Evolutionary conservation across 2,113 vertebrate species (phyloP).

Genomic region (Sinocyclocheilus maitianheensis): DNA sequence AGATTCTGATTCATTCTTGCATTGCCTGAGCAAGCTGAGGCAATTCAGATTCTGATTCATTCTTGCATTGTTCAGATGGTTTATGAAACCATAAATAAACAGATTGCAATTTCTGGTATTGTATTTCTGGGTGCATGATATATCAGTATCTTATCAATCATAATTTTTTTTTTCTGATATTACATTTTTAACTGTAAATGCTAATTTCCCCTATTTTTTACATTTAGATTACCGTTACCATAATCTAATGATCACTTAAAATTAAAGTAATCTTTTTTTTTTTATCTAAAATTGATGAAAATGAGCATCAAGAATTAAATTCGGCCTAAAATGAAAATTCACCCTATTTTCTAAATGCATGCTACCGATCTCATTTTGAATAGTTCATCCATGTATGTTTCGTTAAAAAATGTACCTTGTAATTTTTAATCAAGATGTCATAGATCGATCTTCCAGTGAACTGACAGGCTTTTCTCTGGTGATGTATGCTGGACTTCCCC

Average conservation of each 20-base stretch:
- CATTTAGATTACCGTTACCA: background rate
- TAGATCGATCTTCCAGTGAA: too few species aligned
- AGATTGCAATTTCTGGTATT: background rate
- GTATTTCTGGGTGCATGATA: background rate
- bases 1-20: constrained; percentile 1
- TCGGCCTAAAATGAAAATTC: too few species aligned
- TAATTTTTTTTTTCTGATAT: background rate
- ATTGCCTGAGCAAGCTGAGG: background rate
- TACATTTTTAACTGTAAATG: background rate
- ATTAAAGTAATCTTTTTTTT: background rate
- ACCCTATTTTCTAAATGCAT: background rate
- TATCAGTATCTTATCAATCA: background rate
- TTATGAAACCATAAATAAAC: background rate
- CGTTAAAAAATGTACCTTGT: too few species aligned
- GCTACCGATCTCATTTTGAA: background rate
- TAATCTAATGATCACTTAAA: background rate
- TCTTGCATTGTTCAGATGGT: background rate
- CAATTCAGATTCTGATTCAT: background rate
- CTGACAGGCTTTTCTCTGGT: too few species aligned
- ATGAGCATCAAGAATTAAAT: background rate
- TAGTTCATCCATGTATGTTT: too few species aligned
- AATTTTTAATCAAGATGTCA: too few species aligned
- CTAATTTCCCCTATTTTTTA: too few species aligned
- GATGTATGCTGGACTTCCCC: too few species aligned
- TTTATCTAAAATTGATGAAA: background rate